phyloP scores from a whole-genome alignment of 2,888 invertebrate genomes.

The Stegophylla sp. region DNA sequence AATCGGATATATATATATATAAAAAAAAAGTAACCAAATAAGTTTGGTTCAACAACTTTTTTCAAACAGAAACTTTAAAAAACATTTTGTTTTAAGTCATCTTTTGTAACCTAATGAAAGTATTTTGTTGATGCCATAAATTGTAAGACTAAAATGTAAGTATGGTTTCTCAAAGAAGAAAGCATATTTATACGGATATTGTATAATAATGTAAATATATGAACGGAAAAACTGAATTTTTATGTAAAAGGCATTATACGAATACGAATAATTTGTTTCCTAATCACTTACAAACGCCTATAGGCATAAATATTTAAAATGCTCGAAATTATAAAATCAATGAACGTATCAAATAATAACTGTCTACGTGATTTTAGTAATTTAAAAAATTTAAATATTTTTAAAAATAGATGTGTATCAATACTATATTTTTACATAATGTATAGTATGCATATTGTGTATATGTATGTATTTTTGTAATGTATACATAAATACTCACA shows the following conservation, averaged over 20 bases:
- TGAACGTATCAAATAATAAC: no score
- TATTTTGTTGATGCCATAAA: slow-evolving; percentile 30
- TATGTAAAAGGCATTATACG: background rate
- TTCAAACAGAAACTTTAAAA: background rate
- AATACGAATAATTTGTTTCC: background rate
- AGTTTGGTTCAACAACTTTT: slow-evolving; percentile 22
- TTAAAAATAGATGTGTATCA: no score
- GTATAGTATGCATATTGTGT: no score
- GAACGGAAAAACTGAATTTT: background rate
- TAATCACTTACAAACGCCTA: slow-evolving; percentile 3
- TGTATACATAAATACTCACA: no score
- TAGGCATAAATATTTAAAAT: slow-evolving; percentile 11
- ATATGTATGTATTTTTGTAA: no score
- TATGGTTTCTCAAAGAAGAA: background rate
- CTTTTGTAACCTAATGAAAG: background rate
- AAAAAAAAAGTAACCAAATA: background rate
- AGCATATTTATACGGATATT: background rate
- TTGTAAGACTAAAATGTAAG: background rate
- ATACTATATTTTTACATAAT: no score
- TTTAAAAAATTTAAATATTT: no score
- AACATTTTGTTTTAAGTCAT: background rate
- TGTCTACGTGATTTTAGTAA: no score
- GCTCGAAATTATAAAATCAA: no score
- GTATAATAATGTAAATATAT: background rate
- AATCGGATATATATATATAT: background rate